Base-by-base conservation (phyloP, 2,113 vertebrate genomes). In the Clarias gariepinus region DNA sequence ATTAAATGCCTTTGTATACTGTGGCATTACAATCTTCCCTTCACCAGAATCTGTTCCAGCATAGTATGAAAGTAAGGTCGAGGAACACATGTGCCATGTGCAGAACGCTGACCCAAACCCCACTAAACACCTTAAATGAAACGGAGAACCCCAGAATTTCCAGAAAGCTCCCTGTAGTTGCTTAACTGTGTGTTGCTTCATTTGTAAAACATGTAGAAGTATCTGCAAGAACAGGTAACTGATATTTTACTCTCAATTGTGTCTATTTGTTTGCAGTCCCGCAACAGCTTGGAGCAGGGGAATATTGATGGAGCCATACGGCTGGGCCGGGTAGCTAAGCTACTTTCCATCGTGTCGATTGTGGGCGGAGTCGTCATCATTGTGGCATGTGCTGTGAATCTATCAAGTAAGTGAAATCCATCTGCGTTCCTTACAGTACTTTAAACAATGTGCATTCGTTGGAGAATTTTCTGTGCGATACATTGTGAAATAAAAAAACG, bases 281-380 rank as follows among this genome's bases (percentile, higher is more conserved):
- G 96, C 89, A 97, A 97, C 95, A 98, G 96, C 87, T 95, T 97
- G 28, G 96, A 97, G 90, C 96, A 97, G 91, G 97, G 97, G 11
- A 97, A 98, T 89, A 93, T 97, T 89, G 97, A 98, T 5, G 97
- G 97, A 23, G 97, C 97, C 1, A 95, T 96, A 79, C 96, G 97
- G 60, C 94, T 98, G 91, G 97, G 97, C 68, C 95, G 96, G 0
- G 97, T 98, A 76, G 96, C 97, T 86, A 97, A 97, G 92, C 95
- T 97, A 91, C 94, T 98, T 76, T 96, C 96, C 88, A 79, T 96
- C 74, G 96, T 97, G 79, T 97, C 97, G 0, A 92, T 98, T 84
- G 95, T 97, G 9, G 96, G 96, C 60, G 97, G 97, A 74, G 93
- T 95, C 85, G 66, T 98, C 91, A 97, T 98, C 90, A 96, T 97